Evolutionary conservation across 1,140 invertebrate species (phyloP).

Genomic region (Drosophila nebulosa): DNA sequence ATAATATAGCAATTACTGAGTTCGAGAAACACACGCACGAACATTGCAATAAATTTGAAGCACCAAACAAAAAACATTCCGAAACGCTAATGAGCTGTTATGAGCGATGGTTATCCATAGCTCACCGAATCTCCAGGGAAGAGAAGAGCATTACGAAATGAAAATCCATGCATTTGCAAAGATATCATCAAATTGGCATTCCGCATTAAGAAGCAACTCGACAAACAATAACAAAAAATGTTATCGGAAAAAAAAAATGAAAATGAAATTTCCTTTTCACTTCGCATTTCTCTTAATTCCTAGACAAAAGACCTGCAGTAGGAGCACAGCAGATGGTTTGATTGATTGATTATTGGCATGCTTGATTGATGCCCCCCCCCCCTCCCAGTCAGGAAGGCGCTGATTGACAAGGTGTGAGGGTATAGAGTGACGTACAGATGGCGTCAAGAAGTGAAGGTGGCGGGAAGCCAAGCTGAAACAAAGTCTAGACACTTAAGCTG

Average conservation of each 20-base stretch:
- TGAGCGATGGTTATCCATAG: constrained; percentile 23
- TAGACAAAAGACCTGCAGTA: constrained; percentile 8
- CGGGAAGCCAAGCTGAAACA: constrained; percentile 9
- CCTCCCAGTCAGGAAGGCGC: neutral
- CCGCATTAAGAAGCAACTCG: constrained; percentile 27
- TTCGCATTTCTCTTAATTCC: constrained; percentile 4
- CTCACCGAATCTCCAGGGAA: too few relatives aligned
- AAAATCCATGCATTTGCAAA: constrained; percentile 15
- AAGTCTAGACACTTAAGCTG: constrained; percentile 44
- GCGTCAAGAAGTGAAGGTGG: too few relatives aligned
- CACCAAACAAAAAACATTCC: neutral
- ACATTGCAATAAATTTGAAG: neutral
- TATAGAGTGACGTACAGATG: neutral
- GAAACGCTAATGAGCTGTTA: constrained; percentile 35
- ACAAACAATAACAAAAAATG: neutral
- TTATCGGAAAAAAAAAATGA: neutral
- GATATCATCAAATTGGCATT: constrained; percentile 4
- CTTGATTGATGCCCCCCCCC: constrained; percentile 53
- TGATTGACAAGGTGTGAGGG: constrained; percentile 48
- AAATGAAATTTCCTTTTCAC: constrained; percentile 10
- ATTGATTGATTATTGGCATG: constrained; percentile 60
- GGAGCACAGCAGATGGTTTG: constrained; percentile 25
- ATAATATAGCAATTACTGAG: too few relatives aligned
- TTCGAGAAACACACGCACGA: neutral
- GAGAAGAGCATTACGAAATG: too few relatives aligned